Evolutionary conservation across 2,113 vertebrate genomes (phyloP).

Genomic region (Ptychochromis oligacanthus): DNA sequence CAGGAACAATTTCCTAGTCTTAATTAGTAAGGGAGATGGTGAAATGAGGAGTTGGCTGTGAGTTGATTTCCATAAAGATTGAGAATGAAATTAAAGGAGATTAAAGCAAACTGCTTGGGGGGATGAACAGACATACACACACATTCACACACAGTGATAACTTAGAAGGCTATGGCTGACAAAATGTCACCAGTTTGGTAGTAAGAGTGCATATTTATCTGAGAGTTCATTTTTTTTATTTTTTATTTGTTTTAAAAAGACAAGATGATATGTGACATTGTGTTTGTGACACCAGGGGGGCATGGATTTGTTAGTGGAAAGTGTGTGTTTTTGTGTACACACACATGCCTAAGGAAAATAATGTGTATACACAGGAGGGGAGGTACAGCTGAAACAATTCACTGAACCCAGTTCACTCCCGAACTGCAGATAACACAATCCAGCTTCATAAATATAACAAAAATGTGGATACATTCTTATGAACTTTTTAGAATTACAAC

Average conservation of each 20-base stretch:
- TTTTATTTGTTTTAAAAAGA: background rate
- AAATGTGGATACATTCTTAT: conserved; percentile 16
- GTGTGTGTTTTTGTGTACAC: conserved; percentile 25
- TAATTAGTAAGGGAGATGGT: conserved; percentile 70
- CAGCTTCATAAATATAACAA: conserved; percentile 52
- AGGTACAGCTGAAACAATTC: conserved; percentile 57
- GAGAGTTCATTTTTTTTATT: background rate
- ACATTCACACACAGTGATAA: conserved; percentile 16
- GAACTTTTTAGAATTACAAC: conserved; percentile 26
- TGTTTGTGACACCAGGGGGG: conserved; percentile 1
- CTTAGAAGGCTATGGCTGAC: background rate
- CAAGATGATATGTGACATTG: conserved; percentile 2
- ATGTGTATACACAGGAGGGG: conserved; percentile 30
- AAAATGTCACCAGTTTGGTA: background rate
- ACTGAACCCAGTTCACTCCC: conserved; percentile 57
- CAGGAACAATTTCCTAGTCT: conserved; percentile 66
- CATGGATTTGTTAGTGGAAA: conserved; percentile 10
- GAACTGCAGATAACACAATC: conserved; percentile 37
- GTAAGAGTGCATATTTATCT: background rate
- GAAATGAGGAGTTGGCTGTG: conserved; percentile 65
- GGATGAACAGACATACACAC: conserved; percentile 52
- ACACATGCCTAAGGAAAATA: conserved; percentile 50
- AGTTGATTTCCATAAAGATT: conserved; percentile 77
- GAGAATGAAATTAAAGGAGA: conserved; percentile 76
- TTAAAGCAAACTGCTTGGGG: conserved; percentile 67